phyloP scores from a whole-genome alignment of 1,140 invertebrate genomes.

The Diploscapter pachys region DNA sequence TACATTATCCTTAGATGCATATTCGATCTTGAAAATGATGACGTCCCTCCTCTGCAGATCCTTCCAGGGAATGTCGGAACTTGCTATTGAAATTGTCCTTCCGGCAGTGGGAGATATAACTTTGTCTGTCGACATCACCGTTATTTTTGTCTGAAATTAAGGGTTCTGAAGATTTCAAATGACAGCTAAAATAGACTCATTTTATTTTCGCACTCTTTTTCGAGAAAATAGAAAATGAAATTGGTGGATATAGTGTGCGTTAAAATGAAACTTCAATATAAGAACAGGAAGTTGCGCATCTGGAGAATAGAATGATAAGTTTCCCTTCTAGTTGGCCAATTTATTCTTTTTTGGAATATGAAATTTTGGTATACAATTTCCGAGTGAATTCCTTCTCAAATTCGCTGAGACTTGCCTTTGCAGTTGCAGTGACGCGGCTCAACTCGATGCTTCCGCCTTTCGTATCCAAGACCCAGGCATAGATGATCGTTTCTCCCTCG shows the following conservation, averaged over 20 bases:
- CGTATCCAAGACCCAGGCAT: constrained; percentile 47
- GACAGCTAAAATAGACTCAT: constrained; percentile 3
- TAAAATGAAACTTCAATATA: no score
- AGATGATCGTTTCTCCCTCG: constrained; percentile 42
- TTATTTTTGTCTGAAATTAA: constrained; percentile 41
- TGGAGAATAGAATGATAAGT: no score
- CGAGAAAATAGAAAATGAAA: neutral
- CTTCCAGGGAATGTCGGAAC: constrained; percentile 29
- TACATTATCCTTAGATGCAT: constrained; percentile 30
- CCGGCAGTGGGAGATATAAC: constrained; percentile 16
- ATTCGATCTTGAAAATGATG: constrained; percentile 51
- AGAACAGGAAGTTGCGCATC: no score
- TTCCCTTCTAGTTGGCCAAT: no score
- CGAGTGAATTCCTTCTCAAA: no score
- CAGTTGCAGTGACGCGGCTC: constrained; percentile 17
- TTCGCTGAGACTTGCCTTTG: no score
- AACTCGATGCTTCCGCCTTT: neutral
- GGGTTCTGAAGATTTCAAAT: neutral
- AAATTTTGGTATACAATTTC: no score
- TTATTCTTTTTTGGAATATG: constrained; percentile 24
- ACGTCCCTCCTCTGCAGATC: constrained; percentile 37
- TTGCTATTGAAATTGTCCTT: constrained; percentile 10
- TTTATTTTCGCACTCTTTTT: constrained; percentile 27
- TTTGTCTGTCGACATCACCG: constrained; percentile 39
- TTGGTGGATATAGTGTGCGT: no score